phyloP scores from a whole-genome alignment of 2,797 vertebrate genomes.

The Diplodus puntazzo region DNA sequence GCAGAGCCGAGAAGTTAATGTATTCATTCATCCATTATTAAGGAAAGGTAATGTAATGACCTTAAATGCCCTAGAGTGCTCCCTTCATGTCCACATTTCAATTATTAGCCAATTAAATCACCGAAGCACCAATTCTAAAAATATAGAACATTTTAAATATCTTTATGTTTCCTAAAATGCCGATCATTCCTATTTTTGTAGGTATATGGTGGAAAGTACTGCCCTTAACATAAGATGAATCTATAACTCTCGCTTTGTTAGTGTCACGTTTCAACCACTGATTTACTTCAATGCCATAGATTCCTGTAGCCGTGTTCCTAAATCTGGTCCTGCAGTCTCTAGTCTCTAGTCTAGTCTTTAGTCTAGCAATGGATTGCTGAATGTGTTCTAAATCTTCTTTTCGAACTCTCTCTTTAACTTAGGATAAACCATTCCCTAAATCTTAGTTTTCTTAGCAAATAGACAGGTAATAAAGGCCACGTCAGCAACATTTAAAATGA shows the following conservation, averaged over 20 bases:
- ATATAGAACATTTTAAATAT: constrained; percentile 28
- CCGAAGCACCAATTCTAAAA: constrained; percentile 30
- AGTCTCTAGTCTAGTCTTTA: neutral
- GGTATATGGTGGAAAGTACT: constrained; percentile 10
- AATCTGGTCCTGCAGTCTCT: neutral
- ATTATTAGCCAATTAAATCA: constrained; percentile 66
- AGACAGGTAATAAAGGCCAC: constrained; percentile 12
- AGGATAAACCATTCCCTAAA: neutral
- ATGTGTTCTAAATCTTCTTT: neutral
- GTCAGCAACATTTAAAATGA: neutral
- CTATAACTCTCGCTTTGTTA: neutral
- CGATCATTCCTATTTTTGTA: constrained; percentile 7
- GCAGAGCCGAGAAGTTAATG: constrained; percentile 52
- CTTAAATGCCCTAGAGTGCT: constrained; percentile 58
- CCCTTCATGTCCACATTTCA: constrained; percentile 49
- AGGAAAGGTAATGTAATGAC: constrained; percentile 62
- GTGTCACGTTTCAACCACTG: neutral
- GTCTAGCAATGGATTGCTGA: neutral
- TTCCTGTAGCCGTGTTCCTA: neutral
- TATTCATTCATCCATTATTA: constrained; percentile 65
- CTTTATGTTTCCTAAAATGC: constrained; percentile 29
- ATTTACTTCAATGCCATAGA: neutral
- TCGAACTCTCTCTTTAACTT: constrained; percentile 12
- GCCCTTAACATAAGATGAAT: constrained; percentile 9
- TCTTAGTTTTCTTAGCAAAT: constrained; percentile 15